Base-by-base conservation (phyloP, 35 echinoderm and acorn worm genomes). In the Heliocidaris erythrogramma region DNA sequence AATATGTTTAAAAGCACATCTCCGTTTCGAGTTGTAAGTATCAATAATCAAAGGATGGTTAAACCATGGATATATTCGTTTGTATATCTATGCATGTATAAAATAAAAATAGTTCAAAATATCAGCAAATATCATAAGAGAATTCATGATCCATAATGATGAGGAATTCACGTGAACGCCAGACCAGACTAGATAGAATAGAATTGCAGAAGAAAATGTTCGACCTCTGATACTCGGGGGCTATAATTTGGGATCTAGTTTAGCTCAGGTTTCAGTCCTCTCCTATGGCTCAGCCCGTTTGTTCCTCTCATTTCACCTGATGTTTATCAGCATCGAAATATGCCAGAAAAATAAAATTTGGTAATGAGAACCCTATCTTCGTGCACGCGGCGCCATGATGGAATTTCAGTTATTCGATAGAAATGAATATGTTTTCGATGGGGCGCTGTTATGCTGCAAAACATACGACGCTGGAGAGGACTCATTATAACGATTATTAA, bases 301-400 rank as follows among this genome's bases (percentile, higher is more conserved):
- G 65, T 78, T 48, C 29, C 31, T 32, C 87, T 89, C 87, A 48
- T 89, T 89, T 89, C 87, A 89, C 87, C 87, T 89, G 87, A 89
- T 89, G 87, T 48, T 89, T 89, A 89, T 89, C 87, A 89, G 87
- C 87, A 47, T 89, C 87, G 47, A 89, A 89, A 89, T 89, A 89
- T 89, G 31, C 87, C 47, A 47, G 31, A 48, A 48, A 89, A 89
- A 89, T 89, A 89, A 48, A 89, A 89, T 47, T 89, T 89, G 12
- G 47, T 48, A 89, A 47, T 89, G 87, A 89, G 47, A 89, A 30
- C 30, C 14, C 87, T 32, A 47, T 48, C 47, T 89, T 13, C 31
- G 47, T 48, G 87, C 87, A 17, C 87, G 31, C 31, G 87, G 47
- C 87, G 87, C 87, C 87, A 48, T 89, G 87, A 47, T 17, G 87